Base-by-base conservation (phyloP, 2,113 vertebrate species). In the Lonchura striata region DNA sequence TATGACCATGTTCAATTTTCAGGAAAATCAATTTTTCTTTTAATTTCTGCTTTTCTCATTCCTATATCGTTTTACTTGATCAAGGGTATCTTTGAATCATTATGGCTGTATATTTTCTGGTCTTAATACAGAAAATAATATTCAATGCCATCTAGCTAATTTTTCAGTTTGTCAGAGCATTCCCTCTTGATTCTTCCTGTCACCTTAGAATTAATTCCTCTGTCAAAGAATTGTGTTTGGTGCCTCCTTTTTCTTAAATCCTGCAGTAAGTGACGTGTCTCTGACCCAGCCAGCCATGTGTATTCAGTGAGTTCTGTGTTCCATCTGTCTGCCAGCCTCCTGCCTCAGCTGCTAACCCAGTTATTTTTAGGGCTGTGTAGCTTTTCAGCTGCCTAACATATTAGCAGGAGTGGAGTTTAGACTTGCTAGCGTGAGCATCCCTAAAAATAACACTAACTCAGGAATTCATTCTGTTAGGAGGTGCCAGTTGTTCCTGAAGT, bases 281-380 rank as follows among this genome's bases (percentile, higher is more conserved):
- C 37, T 97, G 87, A 88, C 83, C 74, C 86, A 76, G 46, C 54
- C 10, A 57, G 61, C 72, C 72, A 23, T 4, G 33, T 63, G 82
- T 11, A 2, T 74, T 72, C 86, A 85, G 11, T 57, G 63, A 83
- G 76, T 79, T 82, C 60, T 86, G 68, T 79, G 42, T 81, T 97
- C 88, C 65, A 37, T 96, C 92, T 95, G 88, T 72, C 82, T 82
- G 86, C 63, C 82, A 91, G 84, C 54, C 69, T 93, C 65, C 94
- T 8, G 23, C 87, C 56, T 94, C 92, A 87, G 84, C 88, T 87
- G 90, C 70, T 90, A 82, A 84, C 76, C 77, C 57, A 39, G 84
- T 88, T 97, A 97, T 97, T 96, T 97, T 95, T 97, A 96, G 97
- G 63, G n/a, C 82, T 84, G 37, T 72, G 60, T 33, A 83, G 90